Base-by-base conservation (phyloP, 2,888 invertebrate genomes). In the Carpatolechia fugitivella region DNA sequence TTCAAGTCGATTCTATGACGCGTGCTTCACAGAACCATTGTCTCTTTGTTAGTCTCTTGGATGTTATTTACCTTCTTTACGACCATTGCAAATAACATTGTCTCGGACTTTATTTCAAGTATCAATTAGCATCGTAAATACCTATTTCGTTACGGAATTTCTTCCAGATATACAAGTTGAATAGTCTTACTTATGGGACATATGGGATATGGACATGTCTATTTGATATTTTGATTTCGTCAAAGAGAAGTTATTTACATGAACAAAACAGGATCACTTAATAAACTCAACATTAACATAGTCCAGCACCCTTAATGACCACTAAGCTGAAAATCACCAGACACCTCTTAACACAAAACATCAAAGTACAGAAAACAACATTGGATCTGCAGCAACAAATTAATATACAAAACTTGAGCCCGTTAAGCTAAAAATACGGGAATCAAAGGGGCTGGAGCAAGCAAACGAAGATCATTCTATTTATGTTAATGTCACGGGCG, bases 401-500 rank as follows among this genome's bases (percentile, higher is more conserved):
- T 89, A 86, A 82, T 88, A 82, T 77, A 82, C 81, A 83, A 80
- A 86, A 82, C 77, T 77, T 81, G 72, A 83, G 77, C 78, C 72
- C 74, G 77, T 75, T 68, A 70, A 78, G 80, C 88, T 89, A 88
- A 90, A 90, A 88, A 90, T 90, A 90, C 71, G 68, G 69, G 78
- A 87, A 88, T 90, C 89, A 90, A 90, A 90, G 87, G 88, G 86
- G 87, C 83, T 82, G 74, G 66, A 73, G 73, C 72, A 72, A 74
- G 74, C 73, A 77, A 80, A 81, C 77, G 82, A 80, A 85, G 86
- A 88, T 85, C 82, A 85, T 84, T 89, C 89, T 90, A 90, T 90
- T 90, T 90, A 87, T 78, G 86, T 87, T 89, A 84, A 90, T 89
- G 89, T 90, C 90, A 88, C 88, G 88, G 88, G 86, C 90, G 90